Conservation (phyloP, 2,888 invertebrate species). For the Patella pellucida region DNA sequence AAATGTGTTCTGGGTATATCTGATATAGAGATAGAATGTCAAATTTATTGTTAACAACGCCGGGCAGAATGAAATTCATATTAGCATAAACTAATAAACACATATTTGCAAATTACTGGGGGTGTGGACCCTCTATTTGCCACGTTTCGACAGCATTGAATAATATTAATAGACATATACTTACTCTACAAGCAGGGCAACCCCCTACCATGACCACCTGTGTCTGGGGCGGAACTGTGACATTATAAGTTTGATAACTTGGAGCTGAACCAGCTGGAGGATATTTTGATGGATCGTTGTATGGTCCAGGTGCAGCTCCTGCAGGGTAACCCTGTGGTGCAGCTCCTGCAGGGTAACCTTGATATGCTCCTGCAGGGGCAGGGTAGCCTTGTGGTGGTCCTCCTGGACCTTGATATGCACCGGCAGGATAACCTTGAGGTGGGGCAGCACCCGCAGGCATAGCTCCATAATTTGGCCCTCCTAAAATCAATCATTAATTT, state of each 20-base stretch:
- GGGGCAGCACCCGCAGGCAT: constrained; percentile 21
- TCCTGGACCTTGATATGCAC: constrained; percentile 18
- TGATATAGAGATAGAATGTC: background rate
- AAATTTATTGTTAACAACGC: background rate
- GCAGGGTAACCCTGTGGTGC: constrained; percentile 12
- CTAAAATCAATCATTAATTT: background rate
- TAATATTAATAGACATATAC: constrained; percentile 39
- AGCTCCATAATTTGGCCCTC: background rate
- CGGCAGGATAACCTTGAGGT: constrained; percentile 16
- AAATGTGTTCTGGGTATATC: background rate
- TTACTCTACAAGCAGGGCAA: constrained; percentile 87
- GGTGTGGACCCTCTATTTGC: too few species aligned
- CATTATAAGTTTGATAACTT: constrained; percentile 72
- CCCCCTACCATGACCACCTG: constrained; percentile 88
- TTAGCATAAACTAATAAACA: too few species aligned
- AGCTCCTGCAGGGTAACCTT: constrained; percentile 19
- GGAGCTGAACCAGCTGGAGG: constrained; percentile 35
- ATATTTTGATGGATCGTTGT: constrained; percentile 16
- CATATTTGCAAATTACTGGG: too few species aligned
- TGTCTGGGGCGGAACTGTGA: constrained; percentile 69
- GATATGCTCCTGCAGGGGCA: constrained; percentile 21
- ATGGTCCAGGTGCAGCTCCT: constrained; percentile 26
- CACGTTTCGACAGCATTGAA: background rate
- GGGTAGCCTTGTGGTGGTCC: constrained; percentile 22
- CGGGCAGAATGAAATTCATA: too few species aligned